Conservation (phyloP, 1,140 invertebrate species). For the Ceratina japonica region DNA sequence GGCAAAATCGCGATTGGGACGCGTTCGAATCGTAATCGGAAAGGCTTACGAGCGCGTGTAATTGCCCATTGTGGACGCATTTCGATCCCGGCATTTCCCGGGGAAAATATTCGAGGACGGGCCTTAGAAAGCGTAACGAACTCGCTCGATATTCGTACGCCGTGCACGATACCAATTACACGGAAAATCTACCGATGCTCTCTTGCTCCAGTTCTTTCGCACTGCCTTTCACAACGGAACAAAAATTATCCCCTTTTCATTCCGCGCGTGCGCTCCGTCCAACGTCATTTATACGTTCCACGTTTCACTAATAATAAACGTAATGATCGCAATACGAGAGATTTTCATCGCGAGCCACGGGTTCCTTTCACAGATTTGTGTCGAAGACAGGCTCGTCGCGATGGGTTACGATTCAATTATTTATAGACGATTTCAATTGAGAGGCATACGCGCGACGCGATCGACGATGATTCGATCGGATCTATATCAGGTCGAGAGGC, state of each 20-base stretch:
- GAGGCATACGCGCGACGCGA: not conserved
- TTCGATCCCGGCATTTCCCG: not conserved
- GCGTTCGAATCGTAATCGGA: conserved; percentile 17
- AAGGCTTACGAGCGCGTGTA: conserved; percentile 19
- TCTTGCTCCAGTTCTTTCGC: conserved; percentile 38
- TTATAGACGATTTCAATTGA: not conserved
- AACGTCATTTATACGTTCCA: no score
- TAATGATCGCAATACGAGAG: no score
- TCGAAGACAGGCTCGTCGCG: not conserved
- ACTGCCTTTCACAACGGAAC: conserved; percentile 27
- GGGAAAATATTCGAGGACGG: conserved; percentile 22
- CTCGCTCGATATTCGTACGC: conserved; percentile 19
- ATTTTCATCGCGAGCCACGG: no score
- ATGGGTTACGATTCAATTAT: not conserved
- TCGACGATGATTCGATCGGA: not conserved
- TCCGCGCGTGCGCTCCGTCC: no score
- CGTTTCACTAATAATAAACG: no score
- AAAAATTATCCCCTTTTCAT: not conserved
- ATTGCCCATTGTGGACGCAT: conserved; percentile 24
- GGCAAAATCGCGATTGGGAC: not conserved
- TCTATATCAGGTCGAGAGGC: not conserved
- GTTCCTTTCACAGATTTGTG: no score
- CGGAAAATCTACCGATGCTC: conserved; percentile 36
- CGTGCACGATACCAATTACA: conserved; percentile 36
- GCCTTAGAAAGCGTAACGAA: conserved; percentile 40